A percentile compares a stretch with the other conserved stretches of the same genome.
These are phyloP conservation scores for Myocastor coypus DNA, from an alignment of 2,113 vertebrate species.

Conservation along the genomic window DNA sequence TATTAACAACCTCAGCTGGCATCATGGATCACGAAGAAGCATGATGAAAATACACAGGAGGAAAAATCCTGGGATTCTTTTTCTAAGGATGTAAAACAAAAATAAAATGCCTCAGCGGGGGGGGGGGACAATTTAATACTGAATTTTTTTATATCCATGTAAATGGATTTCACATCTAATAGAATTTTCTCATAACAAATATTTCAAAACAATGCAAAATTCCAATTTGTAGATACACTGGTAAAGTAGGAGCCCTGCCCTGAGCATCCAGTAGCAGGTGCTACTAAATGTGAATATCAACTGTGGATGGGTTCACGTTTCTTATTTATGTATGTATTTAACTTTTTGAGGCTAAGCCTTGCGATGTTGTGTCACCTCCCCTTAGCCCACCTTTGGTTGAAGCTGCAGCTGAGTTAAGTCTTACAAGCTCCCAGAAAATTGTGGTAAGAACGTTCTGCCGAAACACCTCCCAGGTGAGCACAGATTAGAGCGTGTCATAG, in stretches of 20 bases:
- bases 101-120: no score
- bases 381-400: neutral
- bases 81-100: no score
- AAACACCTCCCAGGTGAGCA: neutral
- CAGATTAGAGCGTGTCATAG: neutral
- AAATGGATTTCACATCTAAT: constrained; percentile 27
- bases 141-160: constrained; percentile 9
- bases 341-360: neutral
- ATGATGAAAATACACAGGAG: no score
- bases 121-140: constrained; percentile 31
- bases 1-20: no score
- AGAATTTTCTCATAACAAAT: constrained; percentile 22
- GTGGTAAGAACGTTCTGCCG: neutral
- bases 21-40: no score
- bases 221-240: neutral
- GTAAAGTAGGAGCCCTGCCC: neutral
- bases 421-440: neutral
- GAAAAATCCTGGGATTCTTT: no score
- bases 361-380: neutral
- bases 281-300: neutral
- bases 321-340: neutral
- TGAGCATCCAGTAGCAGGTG: neutral
- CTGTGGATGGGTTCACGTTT: neutral
- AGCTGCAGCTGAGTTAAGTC: neutral
- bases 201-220: constrained; percentile 10